Base-by-base conservation (phyloP, 1,140 invertebrate genomes). In the Diprion similis region DNA sequence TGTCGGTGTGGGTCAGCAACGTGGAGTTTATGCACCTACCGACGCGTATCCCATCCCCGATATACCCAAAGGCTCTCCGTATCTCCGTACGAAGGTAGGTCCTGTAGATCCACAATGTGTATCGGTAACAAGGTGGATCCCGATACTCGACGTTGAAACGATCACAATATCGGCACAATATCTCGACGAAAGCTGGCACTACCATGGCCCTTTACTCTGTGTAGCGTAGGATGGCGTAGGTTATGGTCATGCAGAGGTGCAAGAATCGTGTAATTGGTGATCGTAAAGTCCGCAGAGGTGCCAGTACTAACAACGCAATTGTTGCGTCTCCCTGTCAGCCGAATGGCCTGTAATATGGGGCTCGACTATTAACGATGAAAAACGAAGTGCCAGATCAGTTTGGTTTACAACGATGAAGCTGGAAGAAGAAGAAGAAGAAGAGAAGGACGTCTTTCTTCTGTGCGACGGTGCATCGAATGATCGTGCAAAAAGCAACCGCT, bases 271-370 rank as follows among this genome's bases (percentile, higher is more conserved):
- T 83, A 81, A 85, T 83, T 83, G 84, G 75, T 70, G 78, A 83
- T 83, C 83, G 81, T 83, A 84, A 84, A 83, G 79, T 78, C 80
- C 83, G 78, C 69, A 76, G 24, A 83, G 82, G 79, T 71, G 83
- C 80, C 80, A 82, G 83, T 78, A 78, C 79, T 77, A 79, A 79
- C 78, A 80, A 79, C 77, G 75, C 11, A 79, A 83, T 79, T 76
- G 77, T 81, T 81, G 73, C 71, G 73, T 75, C 76, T 76, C 76
- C 69, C 71, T 77, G 66, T 68, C 66, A 19, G 66, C 46, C 70
- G 75, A 70, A 47, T 13, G 51, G 51, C 9, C 7, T 9, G 24
- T 37, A 59, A 59, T 17, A 17, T 51, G 66, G 51, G 37, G 73
- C 24, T 66, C 10, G 68, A 76, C 76, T 73, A 80, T 80, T 81